phyloP scores from a whole-genome alignment of 2,888 invertebrate genomes.

The Diabrotica balteata region DNA sequence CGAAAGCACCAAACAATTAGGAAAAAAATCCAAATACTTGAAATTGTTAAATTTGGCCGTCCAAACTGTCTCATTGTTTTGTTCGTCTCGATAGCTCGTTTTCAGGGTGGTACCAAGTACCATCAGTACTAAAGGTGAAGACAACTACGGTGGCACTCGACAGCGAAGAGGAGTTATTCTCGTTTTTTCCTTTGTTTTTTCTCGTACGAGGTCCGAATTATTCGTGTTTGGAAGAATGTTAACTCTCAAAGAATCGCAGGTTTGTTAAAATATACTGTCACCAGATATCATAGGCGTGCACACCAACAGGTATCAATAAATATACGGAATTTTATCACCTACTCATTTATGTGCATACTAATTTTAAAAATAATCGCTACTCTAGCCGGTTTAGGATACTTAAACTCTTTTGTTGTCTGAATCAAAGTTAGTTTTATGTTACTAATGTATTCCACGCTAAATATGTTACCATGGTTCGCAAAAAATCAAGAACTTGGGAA shows the following conservation, averaged over 20 bases:
- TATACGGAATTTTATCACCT: no score
- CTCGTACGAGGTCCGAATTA: conserved; percentile 52
- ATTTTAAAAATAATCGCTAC: no score
- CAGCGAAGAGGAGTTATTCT: conserved; percentile 54
- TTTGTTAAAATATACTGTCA: conserved; percentile 34
- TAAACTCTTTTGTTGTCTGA: no score
- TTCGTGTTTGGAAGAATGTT: conserved; percentile 59
- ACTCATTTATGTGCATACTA: no score
- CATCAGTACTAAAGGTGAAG: conserved; percentile 51
- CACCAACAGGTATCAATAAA: no score
- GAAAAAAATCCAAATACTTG: conserved; percentile 24
- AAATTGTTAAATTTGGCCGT: conserved; percentile 33
- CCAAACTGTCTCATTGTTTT: conserved; percentile 32
- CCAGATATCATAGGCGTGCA: neutral
- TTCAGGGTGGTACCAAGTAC: conserved; percentile 51
- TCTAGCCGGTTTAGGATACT: no score
- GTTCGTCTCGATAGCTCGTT: conserved; percentile 30
- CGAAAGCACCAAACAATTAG: conserved; percentile 28
- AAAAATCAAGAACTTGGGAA: no score
- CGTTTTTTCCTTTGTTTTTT: conserved; percentile 51
- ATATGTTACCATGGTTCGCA: no score
- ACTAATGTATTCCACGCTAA: no score
- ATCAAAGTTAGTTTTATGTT: no score
- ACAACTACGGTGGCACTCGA: conserved; percentile 59
- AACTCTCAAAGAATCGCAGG: conserved; percentile 53